These are phyloP conservation scores for Coccyzus lansbergi DNA, from an alignment of 2,797 vertebrate species.

Conservation along the genomic window DNA sequence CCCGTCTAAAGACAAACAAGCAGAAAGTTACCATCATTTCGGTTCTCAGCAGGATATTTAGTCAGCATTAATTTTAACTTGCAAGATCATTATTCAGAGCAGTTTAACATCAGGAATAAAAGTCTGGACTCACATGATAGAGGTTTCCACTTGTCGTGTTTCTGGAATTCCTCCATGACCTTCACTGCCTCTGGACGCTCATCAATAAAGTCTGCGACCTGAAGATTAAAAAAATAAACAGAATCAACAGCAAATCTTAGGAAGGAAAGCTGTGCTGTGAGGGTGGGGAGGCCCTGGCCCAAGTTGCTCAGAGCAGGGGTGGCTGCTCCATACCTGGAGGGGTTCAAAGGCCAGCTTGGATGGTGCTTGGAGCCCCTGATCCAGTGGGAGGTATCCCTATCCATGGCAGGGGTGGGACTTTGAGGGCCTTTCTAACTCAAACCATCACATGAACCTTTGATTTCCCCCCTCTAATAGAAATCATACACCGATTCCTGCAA, in stretches of 20 bases:
- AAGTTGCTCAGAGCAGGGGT: too few species aligned
- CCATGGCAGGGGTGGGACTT: too few species aligned
- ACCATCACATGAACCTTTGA: too few species aligned
- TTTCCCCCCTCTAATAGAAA: accelerated
- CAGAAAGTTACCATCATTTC: accelerated
- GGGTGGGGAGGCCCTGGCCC: too few species aligned
- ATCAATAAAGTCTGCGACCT: constrained; percentile 94
- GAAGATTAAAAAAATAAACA: background rate
- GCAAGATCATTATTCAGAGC: accelerated
- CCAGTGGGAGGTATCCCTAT: too few species aligned
- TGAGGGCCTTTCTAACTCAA: too few species aligned
- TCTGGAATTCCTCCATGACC: constrained; percentile 89
- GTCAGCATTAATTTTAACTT: accelerated
- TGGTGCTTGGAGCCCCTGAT: too few species aligned
- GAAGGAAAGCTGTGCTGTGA: accelerated
- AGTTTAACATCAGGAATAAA: accelerated
- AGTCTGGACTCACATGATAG: constrained; percentile 82
- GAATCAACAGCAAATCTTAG: accelerated
- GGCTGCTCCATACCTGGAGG: too few species aligned
- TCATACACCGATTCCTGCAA: accelerated
- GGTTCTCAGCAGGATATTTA: accelerated
- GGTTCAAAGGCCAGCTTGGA: too few species aligned
- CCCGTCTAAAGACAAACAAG: constrained; percentile 56
- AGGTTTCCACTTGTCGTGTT: constrained; percentile 89
- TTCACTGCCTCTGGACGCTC: constrained; percentile 92